These are phyloP conservation scores for Amphiprion percula DNA, from an alignment of 2,113 vertebrate species.

Conservation along the genomic window DNA sequence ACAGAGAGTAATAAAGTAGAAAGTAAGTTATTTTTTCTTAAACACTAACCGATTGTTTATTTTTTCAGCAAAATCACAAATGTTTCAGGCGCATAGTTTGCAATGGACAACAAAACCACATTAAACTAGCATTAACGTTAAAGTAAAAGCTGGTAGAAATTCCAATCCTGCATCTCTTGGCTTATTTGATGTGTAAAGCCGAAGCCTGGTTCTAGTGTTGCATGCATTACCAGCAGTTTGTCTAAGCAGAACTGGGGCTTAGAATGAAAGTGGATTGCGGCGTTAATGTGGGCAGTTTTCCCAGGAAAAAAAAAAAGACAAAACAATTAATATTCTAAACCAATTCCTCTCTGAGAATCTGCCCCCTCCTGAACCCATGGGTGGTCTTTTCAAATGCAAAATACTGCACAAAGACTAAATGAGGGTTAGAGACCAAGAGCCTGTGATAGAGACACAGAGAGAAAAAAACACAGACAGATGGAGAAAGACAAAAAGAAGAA, in stretches of 20 bases:
- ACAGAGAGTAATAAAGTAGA: no score
- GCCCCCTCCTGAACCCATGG: conserved; percentile 71
- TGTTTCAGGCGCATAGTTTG: no score
- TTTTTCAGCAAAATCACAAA: no score
- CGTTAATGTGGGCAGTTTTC: conserved; percentile 66
- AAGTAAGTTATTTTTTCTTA: no score
- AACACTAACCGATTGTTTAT: no score
- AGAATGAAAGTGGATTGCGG: conserved; percentile 32
- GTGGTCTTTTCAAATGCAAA: conserved; percentile 82
- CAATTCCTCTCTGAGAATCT: conserved; percentile 67
- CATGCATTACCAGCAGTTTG: conserved; percentile 19
- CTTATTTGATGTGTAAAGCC: not conserved
- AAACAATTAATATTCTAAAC: conserved; percentile 80
- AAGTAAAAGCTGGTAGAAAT: not conserved
- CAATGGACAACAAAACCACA: no score
- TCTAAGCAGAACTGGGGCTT: conserved; percentile 12
- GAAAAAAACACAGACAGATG: conserved; percentile 24
- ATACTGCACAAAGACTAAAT: conserved; percentile 47
- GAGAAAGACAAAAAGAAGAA: conserved; percentile 29
- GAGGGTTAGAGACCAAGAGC: conserved; percentile 46
- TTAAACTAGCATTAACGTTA: no score
- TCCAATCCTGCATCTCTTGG: not conserved
- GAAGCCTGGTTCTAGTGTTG: not conserved
- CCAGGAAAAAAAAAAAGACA: conserved; percentile 41
- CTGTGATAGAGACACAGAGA: conserved; percentile 33